Percentiles rank a stretch among this genome's conserved stretches.
Evolutionary conservation across 2,113 vertebrate species (phyloP).

Genomic region (Proteles cristata): DNA sequence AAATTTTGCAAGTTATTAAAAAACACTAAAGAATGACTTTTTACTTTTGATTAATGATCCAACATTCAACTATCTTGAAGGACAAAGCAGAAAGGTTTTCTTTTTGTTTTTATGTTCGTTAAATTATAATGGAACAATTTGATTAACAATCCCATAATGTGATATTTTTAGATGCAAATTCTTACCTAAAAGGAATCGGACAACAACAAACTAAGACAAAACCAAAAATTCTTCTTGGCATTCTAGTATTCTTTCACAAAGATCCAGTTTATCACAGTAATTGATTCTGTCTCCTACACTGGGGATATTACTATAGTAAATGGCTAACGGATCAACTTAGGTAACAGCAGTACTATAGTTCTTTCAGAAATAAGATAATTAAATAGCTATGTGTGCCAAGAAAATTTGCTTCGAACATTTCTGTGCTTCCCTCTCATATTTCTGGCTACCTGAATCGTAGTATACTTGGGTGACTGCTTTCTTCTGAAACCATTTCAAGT

Average conservation of each 20-base stretch:
- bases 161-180: conserved; percentile 4
- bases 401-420: conserved; percentile 57
- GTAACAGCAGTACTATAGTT: conserved; percentile 46
- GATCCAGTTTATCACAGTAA: conserved; percentile 38
- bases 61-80: not conserved
- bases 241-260: conserved; percentile 60
- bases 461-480: conserved; percentile 58
- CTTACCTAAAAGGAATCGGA: conserved; percentile 44
- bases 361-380: conserved; percentile 67
- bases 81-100: not conserved
- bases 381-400: conserved; percentile 38
- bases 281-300: not conserved
- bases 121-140: not conserved
- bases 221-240: not conserved
- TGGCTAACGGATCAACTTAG: conserved; percentile 11
- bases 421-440: conserved; percentile 49
- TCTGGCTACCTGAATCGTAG: conserved; percentile 64
- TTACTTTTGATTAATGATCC: not conserved
- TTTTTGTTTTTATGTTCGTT: conserved; percentile 22
- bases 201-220: not conserved
- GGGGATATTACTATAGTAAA: not conserved
- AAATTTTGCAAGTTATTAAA: conserved; percentile 26
- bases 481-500: conserved; percentile 12
- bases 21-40: not conserved
- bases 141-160: not conserved